Percentiles rank a stretch among this genome's conserved stretches.
These are phyloP conservation scores for Tetranychus cinnabarinus DNA, from an alignment of 1,140 invertebrate genomes.

Conservation along the genomic window DNA sequence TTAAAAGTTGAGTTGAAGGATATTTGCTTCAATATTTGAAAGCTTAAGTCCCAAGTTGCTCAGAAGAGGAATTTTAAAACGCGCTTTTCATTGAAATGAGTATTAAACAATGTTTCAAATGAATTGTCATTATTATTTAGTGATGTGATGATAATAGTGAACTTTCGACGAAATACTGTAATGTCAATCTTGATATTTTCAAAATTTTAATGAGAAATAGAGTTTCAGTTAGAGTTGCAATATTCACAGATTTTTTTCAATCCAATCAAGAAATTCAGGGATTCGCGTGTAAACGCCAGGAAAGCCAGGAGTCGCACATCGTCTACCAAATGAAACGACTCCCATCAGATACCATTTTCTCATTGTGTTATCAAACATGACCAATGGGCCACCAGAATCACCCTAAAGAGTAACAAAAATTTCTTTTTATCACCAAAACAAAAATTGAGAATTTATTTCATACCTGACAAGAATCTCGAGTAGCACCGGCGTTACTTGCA, in stretches of 20 bases:
- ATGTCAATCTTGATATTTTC: no score
- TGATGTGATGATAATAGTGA: no score
- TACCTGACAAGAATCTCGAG: constrained; percentile 51
- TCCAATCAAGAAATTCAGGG: constrained; percentile 19
- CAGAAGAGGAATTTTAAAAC: no score
- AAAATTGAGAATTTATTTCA: background rate
- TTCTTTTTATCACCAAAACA: no score
- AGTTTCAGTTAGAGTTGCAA: background rate
- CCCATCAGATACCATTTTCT: constrained; percentile 26
- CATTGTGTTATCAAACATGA: constrained; percentile 12
- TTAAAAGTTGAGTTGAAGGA: no score
- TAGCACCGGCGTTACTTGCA: constrained; percentile 1
- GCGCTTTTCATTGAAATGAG: no score
- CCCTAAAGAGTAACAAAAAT: constrained; percentile 4
- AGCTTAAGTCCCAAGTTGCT: no score
- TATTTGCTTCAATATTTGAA: no score
- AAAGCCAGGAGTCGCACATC: constrained; percentile 17
- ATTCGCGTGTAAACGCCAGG: constrained; percentile 24
- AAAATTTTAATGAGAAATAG: no score
- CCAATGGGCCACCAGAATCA: constrained; percentile 14
- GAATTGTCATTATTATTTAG: no score
- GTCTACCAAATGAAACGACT: constrained; percentile 42
- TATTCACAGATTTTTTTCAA: constrained; percentile 5
- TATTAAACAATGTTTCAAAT: no score
- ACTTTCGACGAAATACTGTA: no score